Evolutionary conservation across 2,888 invertebrate species (phyloP).

Genomic region (Dorcus hopei): DNA sequence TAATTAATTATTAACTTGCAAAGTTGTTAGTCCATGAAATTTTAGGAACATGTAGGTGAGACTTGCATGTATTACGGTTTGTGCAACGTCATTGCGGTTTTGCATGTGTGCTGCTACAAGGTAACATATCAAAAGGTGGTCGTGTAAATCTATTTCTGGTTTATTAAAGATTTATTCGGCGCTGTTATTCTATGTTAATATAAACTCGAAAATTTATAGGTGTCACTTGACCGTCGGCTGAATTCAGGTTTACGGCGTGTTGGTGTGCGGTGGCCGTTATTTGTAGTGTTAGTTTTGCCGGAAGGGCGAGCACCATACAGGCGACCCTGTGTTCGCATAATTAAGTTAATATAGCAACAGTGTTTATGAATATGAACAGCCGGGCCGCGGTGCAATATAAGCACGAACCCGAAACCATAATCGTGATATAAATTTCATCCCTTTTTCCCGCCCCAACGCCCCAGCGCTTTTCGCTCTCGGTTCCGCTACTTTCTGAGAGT

Average conservation of each 20-base stretch:
- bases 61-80: no score
- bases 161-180: no score
- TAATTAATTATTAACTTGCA: no score
- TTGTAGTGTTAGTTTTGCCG: slow-evolving; percentile 8
- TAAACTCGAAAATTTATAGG: no score
- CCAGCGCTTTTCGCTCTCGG: slow-evolving; percentile 9
- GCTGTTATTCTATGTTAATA: no score
- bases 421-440: slow-evolving; percentile 41
- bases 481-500: slow-evolving; percentile 21
- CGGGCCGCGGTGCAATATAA: slow-evolving; percentile 34
- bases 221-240: no score
- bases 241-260: neutral
- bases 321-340: slow-evolving; percentile 20
- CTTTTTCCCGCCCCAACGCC: slow-evolving; percentile 18
- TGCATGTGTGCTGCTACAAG: no score
- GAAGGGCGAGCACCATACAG: neutral
- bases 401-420: slow-evolving; percentile 42
- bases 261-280: slow-evolving; percentile 5
- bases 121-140: no score
- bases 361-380: slow-evolving; percentile 31
- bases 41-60: no score
- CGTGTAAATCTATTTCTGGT: no score
- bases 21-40: no score
- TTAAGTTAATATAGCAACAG: slow-evolving; percentile 31
- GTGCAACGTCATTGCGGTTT: no score